A percentile compares a stretch with the other conserved stretches of the same genome.
Evolutionary conservation across 2,888 invertebrate species (phyloP).

Genomic region (Erpobdella octoculata): DNA sequence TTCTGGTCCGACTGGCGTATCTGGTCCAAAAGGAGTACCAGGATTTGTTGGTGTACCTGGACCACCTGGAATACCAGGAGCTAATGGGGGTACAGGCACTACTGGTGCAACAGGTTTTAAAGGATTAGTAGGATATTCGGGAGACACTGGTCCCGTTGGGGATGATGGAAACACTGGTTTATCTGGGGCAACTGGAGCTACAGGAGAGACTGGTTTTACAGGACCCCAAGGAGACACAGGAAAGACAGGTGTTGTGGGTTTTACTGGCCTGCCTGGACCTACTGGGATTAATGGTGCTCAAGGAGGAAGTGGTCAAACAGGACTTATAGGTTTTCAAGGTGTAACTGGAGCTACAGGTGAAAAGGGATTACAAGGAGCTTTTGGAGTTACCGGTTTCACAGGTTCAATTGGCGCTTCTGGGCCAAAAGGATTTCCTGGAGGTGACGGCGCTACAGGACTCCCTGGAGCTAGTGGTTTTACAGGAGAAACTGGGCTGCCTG

Average conservation of each 20-base stretch:
- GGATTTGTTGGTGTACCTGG: slow-evolving; percentile 47
- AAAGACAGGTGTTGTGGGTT: background rate
- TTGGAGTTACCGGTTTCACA: slow-evolving; percentile 12
- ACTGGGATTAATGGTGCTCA: background rate
- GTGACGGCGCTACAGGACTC: background rate
- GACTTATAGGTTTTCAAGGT: slow-evolving; percentile 13
- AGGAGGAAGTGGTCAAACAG: slow-evolving; percentile 11
- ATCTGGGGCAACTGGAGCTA: background rate
- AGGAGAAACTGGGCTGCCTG: slow-evolving; percentile 20
- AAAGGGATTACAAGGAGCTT: slow-evolving; percentile 22
- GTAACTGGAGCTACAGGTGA: slow-evolving; percentile 8
- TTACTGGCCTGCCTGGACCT: slow-evolving; percentile 5
- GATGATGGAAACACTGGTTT: slow-evolving; percentile 4
- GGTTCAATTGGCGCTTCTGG: background rate
- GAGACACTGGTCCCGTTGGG: slow-evolving; percentile 9
- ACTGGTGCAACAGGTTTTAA: background rate
- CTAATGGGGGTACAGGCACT: background rate
- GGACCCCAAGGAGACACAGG: slow-evolving; percentile 4
- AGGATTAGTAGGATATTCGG: slow-evolving; percentile 16
- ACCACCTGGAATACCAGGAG: slow-evolving; percentile 26
- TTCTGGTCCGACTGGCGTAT: background rate
- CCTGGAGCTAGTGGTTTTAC: background rate
- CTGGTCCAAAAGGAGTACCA: background rate
- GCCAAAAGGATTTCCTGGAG: background rate
- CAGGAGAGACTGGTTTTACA: slow-evolving; percentile 3